These are phyloP conservation scores for Salminus brasiliensis DNA, from an alignment of 2,113 vertebrate species.

Conservation along the genomic window DNA sequence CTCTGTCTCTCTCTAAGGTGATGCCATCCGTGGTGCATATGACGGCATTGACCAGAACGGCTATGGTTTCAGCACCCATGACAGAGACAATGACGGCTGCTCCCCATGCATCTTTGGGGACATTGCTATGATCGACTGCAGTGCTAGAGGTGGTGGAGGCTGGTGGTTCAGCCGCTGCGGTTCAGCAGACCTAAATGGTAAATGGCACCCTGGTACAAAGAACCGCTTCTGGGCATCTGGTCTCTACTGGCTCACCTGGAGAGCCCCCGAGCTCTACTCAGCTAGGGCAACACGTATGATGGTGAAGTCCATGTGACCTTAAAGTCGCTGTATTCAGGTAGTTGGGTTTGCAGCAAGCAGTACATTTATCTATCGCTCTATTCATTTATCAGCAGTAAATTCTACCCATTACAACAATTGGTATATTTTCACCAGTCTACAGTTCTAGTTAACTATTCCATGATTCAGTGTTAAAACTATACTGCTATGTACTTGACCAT, in stretches of 20 bases:
- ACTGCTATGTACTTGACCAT: too few relatives aligned
- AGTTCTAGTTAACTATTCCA: too few relatives aligned
- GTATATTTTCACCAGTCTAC: too few relatives aligned
- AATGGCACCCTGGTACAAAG: conserved; percentile 54
- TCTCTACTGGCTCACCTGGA: conserved; percentile 74
- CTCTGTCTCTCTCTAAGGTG: conserved; percentile 47
- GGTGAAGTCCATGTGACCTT: conserved; percentile 31
- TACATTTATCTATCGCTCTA: background rate
- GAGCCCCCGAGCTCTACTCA: conserved; percentile 43
- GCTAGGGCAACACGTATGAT: conserved; percentile 60
- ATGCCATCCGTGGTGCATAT: conserved; percentile 62
- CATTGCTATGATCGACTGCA: conserved; percentile 33
- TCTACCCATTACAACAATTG: too few relatives aligned
- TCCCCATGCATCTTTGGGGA: conserved; percentile 60
- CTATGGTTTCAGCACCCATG: conserved; percentile 68
- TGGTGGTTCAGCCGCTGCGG: conserved; percentile 76
- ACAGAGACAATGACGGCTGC: conserved; percentile 67
- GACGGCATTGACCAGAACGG: conserved; percentile 60
- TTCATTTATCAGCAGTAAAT: background rate
- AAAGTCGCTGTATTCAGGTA: too few relatives aligned
- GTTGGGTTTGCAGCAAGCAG: background rate
- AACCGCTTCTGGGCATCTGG: conserved; percentile 66
- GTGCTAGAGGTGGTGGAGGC: background rate
- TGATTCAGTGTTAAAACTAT: too few relatives aligned
- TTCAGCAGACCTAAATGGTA: conserved; percentile 63